A percentile compares a stretch with the other conserved stretches of the same genome.
These are phyloP conservation scores for Pseudonaja textilis DNA, from an alignment of 2,113 vertebrate genomes.

Conservation along the genomic window DNA sequence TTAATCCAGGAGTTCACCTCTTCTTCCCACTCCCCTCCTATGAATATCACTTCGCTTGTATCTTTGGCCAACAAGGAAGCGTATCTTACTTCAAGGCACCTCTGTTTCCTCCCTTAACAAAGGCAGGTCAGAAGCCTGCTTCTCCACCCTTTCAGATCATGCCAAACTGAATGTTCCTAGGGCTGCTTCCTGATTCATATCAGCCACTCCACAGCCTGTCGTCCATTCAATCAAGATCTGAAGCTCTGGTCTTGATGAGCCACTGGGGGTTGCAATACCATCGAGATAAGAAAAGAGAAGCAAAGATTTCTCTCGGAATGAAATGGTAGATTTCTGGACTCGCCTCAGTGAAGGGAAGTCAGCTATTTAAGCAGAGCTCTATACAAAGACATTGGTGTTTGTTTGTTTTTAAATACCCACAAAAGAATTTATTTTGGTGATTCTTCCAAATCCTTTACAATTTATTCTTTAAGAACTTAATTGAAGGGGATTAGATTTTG, in stretches of 20 bases:
- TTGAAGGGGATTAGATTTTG: not conserved
- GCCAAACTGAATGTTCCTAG: not conserved
- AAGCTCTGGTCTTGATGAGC: not conserved
- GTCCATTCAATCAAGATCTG: not conserved
- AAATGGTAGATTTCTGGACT: not conserved
- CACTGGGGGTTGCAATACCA: not conserved
- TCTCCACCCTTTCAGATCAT: slow-evolving; percentile 27
- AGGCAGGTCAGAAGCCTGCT: slow-evolving; percentile 15
- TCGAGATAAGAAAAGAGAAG: not conserved
- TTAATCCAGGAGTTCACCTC: not conserved
- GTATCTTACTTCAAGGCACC: slow-evolving; percentile 22
- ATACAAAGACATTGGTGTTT: not conserved
- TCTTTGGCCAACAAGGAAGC: slow-evolving; percentile 10
- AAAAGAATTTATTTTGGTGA: not conserved
- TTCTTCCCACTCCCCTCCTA: not conserved
- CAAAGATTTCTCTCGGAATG: not conserved
- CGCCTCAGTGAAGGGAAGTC: not conserved
- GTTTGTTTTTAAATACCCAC: not conserved
- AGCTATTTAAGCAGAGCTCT: not conserved
- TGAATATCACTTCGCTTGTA: not conserved
- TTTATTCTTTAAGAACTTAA: not conserved
- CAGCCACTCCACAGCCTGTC: not conserved
- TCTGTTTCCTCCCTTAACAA: slow-evolving; percentile 34
- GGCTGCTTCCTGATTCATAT: not conserved
- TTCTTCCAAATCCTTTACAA: not conserved